Evolutionary conservation across 2,113 vertebrate genomes (phyloP).

Genomic region (Perca schrenkii): DNA sequence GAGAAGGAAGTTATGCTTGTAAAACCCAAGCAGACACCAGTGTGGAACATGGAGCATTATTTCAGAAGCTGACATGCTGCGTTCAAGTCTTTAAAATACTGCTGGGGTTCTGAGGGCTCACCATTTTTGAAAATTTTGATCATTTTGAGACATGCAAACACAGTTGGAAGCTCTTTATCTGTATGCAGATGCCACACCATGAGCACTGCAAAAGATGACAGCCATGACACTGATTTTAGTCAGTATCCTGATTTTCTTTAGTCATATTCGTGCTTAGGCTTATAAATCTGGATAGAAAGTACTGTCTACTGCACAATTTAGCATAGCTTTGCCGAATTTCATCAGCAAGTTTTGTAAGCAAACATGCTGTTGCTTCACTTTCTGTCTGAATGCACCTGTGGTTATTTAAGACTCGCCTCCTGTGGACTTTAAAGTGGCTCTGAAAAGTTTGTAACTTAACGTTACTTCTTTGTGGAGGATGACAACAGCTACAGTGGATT

Average conservation of each 20-base stretch:
- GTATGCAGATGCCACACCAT: neutral
- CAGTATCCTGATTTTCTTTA: slow-evolving; percentile 7
- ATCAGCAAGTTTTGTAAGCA: neutral
- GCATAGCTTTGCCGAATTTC: neutral
- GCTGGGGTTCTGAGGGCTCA: neutral
- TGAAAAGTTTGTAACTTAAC: neutral
- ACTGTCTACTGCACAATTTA: neutral
- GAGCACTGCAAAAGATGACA: slow-evolving; percentile 18
- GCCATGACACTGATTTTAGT: slow-evolving; percentile 28
- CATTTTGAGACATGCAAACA: neutral
- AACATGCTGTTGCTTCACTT: neutral
- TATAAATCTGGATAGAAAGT: slow-evolving; percentile 10
- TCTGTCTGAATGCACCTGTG: neutral
- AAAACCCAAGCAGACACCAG: slow-evolving; percentile 49
- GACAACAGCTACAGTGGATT: neutral
- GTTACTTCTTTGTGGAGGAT: neutral
- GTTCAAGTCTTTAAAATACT: slow-evolving; percentile 18
- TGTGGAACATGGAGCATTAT: slow-evolving; percentile 41
- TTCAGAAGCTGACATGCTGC: slow-evolving; percentile 16
- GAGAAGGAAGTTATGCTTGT: slow-evolving; percentile 55
- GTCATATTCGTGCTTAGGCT: slow-evolving; percentile 5
- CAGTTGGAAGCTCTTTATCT: slow-evolving; percentile 14
- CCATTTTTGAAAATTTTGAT: slow-evolving; percentile 21
- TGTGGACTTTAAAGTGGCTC: neutral
- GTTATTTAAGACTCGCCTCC: neutral